A percentile compares a stretch with the other conserved stretches of the same genome.
Conservation (phyloP, 2,113 vertebrate species). For the Erinaceus europaeus region DNA sequence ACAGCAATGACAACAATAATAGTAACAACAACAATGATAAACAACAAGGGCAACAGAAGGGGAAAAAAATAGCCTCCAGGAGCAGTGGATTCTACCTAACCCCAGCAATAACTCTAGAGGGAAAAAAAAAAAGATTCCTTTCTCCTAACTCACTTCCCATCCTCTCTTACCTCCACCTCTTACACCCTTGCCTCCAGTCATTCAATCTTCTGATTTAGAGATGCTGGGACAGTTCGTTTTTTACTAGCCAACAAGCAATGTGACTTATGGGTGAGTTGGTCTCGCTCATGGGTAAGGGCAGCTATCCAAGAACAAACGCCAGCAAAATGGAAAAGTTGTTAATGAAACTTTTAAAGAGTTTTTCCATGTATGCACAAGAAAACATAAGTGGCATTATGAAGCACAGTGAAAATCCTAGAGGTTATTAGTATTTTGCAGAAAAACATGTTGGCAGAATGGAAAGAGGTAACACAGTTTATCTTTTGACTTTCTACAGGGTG, state of each 20-base stretch:
- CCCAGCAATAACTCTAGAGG: too few species aligned
- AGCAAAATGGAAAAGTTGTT: slow-evolving; percentile 36
- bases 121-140: too few species aligned
- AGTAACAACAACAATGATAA: too few species aligned
- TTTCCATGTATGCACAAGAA: background rate
- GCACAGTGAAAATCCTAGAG: background rate
- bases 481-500: background rate
- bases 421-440: background rate
- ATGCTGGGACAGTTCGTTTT: background rate
- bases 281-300: background rate
- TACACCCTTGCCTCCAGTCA: background rate
- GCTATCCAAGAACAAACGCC: slow-evolving; percentile 39
- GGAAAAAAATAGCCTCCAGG: too few species aligned
- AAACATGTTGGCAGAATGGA: background rate
- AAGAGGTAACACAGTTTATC: background rate
- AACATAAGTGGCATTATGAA: background rate
- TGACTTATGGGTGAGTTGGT: slow-evolving; percentile 33
- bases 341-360: background rate
- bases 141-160: too few species aligned
- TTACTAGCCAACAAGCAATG: background rate
- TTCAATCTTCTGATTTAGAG: background rate
- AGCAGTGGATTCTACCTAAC: too few species aligned
- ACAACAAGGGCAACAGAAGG: too few species aligned
- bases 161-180: too few species aligned
- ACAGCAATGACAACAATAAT: too few species aligned